phyloP scores from a whole-genome alignment of 2,113 vertebrate genomes.

The Paratilapia polleni region DNA sequence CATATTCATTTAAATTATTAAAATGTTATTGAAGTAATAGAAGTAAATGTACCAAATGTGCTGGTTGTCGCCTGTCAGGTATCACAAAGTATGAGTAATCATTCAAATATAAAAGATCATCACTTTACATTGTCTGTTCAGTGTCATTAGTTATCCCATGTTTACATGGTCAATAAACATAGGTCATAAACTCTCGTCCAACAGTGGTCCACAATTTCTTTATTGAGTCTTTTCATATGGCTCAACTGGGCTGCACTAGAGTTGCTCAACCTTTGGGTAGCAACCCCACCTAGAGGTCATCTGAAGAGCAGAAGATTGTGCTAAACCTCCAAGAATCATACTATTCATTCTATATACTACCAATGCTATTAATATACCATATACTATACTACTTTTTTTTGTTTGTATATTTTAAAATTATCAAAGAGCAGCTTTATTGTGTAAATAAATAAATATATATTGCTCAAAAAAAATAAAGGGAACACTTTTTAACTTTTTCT shows the following conservation, averaged over 20 bases:
- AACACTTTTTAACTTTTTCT: too few species aligned
- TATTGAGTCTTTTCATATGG: neutral
- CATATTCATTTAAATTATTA: too few species aligned
- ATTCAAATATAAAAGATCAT: neutral
- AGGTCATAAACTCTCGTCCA: neutral
- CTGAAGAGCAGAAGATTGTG: neutral
- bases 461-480: neutral
- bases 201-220: neutral
- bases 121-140: too few species aligned
- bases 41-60: too few species aligned
- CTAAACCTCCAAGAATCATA: neutral
- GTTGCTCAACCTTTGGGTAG: neutral
- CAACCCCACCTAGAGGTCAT: slow-evolving; percentile 11
- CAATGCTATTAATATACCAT: neutral
- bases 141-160: neutral
- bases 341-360: neutral
- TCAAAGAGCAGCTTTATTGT: neutral
- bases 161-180: neutral
- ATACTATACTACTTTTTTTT: neutral
- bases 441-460: neutral
- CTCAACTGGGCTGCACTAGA: neutral
- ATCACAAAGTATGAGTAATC: too few species aligned
- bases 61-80: too few species aligned
- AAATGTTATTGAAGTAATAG: too few species aligned
- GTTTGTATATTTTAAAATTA: neutral